These are phyloP conservation scores for Rattus rattus DNA, from an alignment of 2,113 vertebrate species.

Conservation along the genomic window DNA sequence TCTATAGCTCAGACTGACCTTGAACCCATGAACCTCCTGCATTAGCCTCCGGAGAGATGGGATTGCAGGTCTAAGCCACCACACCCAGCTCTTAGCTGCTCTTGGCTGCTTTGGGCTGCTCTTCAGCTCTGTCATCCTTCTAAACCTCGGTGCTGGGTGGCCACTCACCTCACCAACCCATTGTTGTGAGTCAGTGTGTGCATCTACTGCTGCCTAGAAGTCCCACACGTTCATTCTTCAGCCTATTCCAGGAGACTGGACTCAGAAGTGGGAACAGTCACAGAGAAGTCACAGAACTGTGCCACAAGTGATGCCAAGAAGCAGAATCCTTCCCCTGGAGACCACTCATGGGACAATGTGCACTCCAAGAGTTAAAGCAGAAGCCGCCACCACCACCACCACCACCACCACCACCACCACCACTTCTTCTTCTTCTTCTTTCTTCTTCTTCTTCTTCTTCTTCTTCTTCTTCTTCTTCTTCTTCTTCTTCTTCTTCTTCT, in stretches of 20 bases:
- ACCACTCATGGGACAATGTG: conserved; percentile 49
- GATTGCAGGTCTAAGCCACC: not conserved
- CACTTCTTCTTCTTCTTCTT: no score
- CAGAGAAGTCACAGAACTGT: not conserved
- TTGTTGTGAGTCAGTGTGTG: fast-evolving
- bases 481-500: no score
- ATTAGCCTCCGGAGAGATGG: not conserved
- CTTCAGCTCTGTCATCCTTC: not conserved
- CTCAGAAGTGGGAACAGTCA: not conserved
- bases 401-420: no score
- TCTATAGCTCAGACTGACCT: not conserved
- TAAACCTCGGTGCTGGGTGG: not conserved
- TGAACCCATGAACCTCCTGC: not conserved
- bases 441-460: no score
- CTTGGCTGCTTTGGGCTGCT: not conserved
- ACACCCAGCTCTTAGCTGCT: not conserved
- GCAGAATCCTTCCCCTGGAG: conserved; percentile 38
- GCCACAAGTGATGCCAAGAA: conserved; percentile 12
- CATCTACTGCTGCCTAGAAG: fast-evolving
- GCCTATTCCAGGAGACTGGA: not conserved
- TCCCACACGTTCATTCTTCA: not conserved
- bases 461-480: no score
- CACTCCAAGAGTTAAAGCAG: conserved; percentile 73
- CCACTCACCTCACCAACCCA: not conserved
- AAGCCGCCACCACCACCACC: not conserved